Evolutionary conservation across 1,140 invertebrate species (phyloP).

Genomic region (Glossosoma conforme): DNA sequence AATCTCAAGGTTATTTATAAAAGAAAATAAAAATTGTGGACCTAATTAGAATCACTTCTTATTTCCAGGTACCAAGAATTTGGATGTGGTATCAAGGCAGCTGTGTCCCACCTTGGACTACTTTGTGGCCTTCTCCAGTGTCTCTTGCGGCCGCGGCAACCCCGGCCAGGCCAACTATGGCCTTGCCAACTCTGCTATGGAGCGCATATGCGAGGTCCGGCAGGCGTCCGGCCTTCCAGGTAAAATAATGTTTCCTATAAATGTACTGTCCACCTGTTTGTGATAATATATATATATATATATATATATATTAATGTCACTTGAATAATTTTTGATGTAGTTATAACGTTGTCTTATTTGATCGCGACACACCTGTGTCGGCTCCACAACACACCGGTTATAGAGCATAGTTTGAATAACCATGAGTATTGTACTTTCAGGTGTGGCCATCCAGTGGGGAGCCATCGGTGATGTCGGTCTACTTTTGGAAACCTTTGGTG

Average conservation of each 20-base stretch:
- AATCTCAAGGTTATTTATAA: too few relatives aligned
- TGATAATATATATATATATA: too few relatives aligned
- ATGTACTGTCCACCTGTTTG: too few relatives aligned
- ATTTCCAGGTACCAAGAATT: conserved; percentile 62
- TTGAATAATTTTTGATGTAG: neutral
- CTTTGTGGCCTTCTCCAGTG: conserved; percentile 92
- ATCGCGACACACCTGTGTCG: too few relatives aligned
- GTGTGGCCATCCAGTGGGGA: conserved; percentile 94
- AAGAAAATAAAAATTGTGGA: too few relatives aligned
- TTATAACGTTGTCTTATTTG: too few relatives aligned
- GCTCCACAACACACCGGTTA: too few relatives aligned
- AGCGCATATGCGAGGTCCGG: conserved; percentile 84
- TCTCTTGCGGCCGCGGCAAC: conserved; percentile 92
- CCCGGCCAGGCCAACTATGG: conserved; percentile 94
- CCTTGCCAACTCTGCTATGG: conserved; percentile 93
- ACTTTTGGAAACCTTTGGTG: conserved; percentile 78
- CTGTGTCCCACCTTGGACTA: conserved; percentile 77
- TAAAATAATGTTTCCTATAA: too few relatives aligned
- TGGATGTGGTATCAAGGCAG: conserved; percentile 70
- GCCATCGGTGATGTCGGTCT: conserved; percentile 96
- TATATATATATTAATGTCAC: neutral
- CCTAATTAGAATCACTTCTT: too few relatives aligned
- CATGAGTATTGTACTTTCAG: conserved; percentile 35
- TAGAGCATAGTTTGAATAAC: too few relatives aligned
- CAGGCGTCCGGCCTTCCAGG: conserved; percentile 73